Evolutionary conservation across 2,113 vertebrate genomes (phyloP).

Genomic region (Stercorarius parasiticus): DNA sequence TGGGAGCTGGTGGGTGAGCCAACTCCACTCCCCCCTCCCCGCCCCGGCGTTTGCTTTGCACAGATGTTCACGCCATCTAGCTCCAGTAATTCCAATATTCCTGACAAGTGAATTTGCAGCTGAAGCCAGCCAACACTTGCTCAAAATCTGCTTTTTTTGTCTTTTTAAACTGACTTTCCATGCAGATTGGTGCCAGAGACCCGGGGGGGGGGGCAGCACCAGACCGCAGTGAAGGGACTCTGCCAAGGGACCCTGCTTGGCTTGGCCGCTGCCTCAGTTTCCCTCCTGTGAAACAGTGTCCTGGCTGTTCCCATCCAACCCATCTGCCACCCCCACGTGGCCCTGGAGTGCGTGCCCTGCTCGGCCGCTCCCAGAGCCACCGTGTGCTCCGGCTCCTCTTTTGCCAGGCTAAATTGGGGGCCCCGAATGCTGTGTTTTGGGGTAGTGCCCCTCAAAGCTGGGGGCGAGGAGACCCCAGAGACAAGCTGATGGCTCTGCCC

Average conservation of each 20-base stretch:
- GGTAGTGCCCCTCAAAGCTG: neutral
- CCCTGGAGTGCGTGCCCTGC: neutral
- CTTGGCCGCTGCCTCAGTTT: neutral
- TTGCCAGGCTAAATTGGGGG: neutral
- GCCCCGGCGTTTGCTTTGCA: neutral
- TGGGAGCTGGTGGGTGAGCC: neutral
- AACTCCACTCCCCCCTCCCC: neutral
- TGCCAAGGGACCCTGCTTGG: rapidly evolving
- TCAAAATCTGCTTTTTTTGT: neutral
- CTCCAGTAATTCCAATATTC: neutral
- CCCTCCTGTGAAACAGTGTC: rapidly evolving
- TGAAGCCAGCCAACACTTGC: neutral
- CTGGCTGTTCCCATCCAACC: neutral
- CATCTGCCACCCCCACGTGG: rapidly evolving
- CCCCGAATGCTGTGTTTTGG: rapidly evolving
- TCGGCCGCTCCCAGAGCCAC: neutral
- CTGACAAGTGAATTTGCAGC: conserved; percentile 5
- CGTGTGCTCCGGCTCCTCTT: neutral
- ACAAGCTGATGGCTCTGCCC: neutral
- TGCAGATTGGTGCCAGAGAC: neutral
- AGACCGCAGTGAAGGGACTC: rapidly evolving
- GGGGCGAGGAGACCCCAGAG: neutral
- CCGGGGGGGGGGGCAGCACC: neutral
- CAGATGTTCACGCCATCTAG: neutral
- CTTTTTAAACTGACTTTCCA: neutral